Conservation (phyloP, 2,797 vertebrate genomes). For the Corythornis leucogaster region DNA sequence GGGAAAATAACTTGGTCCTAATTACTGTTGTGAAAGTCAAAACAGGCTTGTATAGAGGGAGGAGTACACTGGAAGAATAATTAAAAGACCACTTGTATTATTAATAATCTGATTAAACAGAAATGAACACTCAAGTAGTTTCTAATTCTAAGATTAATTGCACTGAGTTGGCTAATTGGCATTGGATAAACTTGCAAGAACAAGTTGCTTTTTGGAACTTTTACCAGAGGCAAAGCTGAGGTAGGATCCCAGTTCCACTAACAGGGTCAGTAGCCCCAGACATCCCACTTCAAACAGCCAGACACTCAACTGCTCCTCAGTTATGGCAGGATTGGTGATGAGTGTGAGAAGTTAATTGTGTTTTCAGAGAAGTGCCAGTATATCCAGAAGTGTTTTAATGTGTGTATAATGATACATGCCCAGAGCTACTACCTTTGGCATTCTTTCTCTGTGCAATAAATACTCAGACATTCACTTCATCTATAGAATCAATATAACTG, state of each 20-base stretch:
- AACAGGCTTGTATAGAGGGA: neutral
- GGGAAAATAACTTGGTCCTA: neutral
- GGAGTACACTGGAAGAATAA: constrained; percentile 21
- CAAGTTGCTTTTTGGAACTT: constrained; percentile 31
- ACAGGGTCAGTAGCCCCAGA: neutral
- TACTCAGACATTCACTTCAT: neutral
- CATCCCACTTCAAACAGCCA: neutral
- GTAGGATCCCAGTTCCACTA: neutral
- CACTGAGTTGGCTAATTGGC: constrained; percentile 24
- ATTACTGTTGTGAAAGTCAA: constrained; percentile 26
- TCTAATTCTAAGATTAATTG: constrained; percentile 54
- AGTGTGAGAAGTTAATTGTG: neutral
- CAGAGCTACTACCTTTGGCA: neutral
- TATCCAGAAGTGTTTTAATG: neutral
- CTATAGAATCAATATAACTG: neutral
- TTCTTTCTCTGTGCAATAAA: neutral
- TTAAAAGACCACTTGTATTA: constrained; percentile 51
- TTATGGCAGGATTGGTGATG: neutral
- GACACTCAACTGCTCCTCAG: neutral
- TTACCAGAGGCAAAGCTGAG: neutral
- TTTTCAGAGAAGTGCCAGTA: neutral
- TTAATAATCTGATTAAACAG: constrained; percentile 66
- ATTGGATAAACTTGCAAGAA: constrained; percentile 11
- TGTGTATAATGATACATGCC: neutral
- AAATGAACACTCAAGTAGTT: constrained; percentile 30